Percentiles rank a stretch among this genome's conserved stretches.
Conservation (phyloP, 2,113 vertebrate species). For the Cyprinus carpio region DNA sequence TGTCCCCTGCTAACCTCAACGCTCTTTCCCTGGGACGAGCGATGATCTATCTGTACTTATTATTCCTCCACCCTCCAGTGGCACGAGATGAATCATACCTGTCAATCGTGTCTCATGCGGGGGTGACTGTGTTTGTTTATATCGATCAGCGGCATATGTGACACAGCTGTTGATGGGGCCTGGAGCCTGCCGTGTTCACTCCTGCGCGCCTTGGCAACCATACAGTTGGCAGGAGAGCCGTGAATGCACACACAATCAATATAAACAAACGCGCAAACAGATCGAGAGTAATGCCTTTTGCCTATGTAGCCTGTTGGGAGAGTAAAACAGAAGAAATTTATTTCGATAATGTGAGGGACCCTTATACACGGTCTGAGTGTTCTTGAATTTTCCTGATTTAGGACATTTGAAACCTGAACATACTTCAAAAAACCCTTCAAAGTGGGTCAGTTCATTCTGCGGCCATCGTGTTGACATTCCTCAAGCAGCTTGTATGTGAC, state of each 20-base stretch:
- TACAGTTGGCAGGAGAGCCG: constrained; percentile 71
- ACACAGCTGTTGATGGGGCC: constrained; percentile 72
- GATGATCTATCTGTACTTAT: constrained; percentile 74
- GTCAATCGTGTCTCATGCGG: constrained; percentile 71
- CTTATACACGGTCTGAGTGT: neutral
- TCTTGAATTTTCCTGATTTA: constrained; percentile 16
- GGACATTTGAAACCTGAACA: constrained; percentile 3
- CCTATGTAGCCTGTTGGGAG: constrained; percentile 32
- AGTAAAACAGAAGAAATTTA: constrained; percentile 37
- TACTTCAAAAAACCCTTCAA: neutral
- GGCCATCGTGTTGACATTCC: neutral
- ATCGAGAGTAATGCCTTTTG: constrained; percentile 63
- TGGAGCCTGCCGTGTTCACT: constrained; percentile 69
- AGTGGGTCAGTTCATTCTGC: neutral
- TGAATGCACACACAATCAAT: constrained; percentile 66
- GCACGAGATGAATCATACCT: constrained; percentile 76
- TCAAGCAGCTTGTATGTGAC: neutral
- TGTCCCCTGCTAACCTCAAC: constrained; percentile 66
- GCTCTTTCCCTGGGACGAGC: constrained; percentile 59
- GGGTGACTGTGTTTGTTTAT: constrained; percentile 77
- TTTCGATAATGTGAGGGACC: constrained; percentile 10
- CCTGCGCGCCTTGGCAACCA: constrained; percentile 71
- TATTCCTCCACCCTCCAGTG: constrained; percentile 66
- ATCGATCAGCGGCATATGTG: constrained; percentile 77
- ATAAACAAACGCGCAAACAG: constrained; percentile 70